Evolutionary conservation across 1,140 invertebrate species (phyloP), one percentile per base, ranked within the genome.

Genomic region (Microplitis mediator): DNA sequence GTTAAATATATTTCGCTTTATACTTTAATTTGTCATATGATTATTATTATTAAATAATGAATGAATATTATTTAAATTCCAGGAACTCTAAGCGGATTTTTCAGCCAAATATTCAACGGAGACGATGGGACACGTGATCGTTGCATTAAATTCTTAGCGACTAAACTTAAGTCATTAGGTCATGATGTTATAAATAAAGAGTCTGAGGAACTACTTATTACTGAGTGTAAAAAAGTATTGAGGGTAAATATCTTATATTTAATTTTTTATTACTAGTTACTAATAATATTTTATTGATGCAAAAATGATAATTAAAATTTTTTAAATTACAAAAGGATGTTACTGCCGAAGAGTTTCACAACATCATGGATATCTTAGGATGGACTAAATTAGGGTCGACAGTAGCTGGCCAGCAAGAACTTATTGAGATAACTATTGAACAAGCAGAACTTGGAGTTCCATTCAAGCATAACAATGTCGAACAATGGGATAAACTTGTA

Each of bases 321-420:
- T 74, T 71, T 74, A 82, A 23, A 23, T 23, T 23, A 23, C 23
- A 85, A 2, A 77, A 95, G 93, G 94, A 96, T 89, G 93, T 96
- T 9, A 95, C 93, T 51, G 94, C 95, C 63, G 95, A 97, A 77
- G 97, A 98, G 86, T 98, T 98, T 88, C 92, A 96, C 73, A 90
- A 92, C 61, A 91, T 98, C 39, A 95, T 98, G 92, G 93, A 93
- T 16, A 90, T 97, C 68, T 87, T 98, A 73, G 91, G 91, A 1
- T 91, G 91, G 85, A 93, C 97, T 8, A 92, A 92, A 84, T 88
- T 95, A 56, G 93, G 94, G 60, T 93, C 92, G 75, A 94, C 95
- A 45, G 88, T 94, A 16, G 89, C 88, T 74, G 96, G 96, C 6
- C 94, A 97, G 81, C 93, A 95, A 78, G 93, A 96, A 83, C 84